phyloP scores from a whole-genome alignment of 2,888 invertebrate species.

The Apotomis capreana region DNA sequence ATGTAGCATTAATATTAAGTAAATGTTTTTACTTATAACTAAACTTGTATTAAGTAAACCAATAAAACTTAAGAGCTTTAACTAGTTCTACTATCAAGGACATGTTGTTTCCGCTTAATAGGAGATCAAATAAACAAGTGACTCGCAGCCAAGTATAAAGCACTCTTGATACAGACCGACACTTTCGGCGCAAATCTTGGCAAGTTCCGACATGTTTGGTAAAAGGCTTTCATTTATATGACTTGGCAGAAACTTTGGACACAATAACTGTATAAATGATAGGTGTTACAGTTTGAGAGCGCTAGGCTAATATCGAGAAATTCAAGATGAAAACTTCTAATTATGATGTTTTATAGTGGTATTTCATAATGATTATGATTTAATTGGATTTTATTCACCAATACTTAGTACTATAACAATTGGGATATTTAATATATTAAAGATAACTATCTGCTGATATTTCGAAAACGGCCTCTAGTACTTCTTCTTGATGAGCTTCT shows the following conservation, averaged over 20 bases:
- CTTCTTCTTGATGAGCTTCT: no score
- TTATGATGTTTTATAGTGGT: no score
- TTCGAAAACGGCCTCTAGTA: no score
- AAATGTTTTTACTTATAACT: no score
- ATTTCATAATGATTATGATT: no score
- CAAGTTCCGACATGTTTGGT: slow-evolving; percentile 33
- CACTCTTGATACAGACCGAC: slow-evolving; percentile 26
- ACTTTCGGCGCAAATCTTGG: slow-evolving; percentile 35
- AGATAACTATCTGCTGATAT: no score
- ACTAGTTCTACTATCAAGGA: not conserved
- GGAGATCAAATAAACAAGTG: slow-evolving; percentile 14
- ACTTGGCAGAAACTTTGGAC: slow-evolving; percentile 29
- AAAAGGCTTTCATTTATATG: slow-evolving; percentile 32
- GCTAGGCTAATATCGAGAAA: not conserved
- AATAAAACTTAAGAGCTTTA: not conserved
- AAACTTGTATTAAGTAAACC: not conserved
- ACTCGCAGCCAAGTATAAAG: slow-evolving; percentile 30
- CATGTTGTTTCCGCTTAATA: slow-evolving; percentile 13
- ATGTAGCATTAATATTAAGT: no score
- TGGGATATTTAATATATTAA: no score
- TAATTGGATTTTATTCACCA: no score
- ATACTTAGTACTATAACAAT: no score
- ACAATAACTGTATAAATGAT: slow-evolving; percentile 2
- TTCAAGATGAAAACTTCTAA: no score
- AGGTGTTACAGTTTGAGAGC: not conserved